Evolutionary conservation across 2,888 invertebrate species (phyloP).

Genomic region (Hedya salicella): DNA sequence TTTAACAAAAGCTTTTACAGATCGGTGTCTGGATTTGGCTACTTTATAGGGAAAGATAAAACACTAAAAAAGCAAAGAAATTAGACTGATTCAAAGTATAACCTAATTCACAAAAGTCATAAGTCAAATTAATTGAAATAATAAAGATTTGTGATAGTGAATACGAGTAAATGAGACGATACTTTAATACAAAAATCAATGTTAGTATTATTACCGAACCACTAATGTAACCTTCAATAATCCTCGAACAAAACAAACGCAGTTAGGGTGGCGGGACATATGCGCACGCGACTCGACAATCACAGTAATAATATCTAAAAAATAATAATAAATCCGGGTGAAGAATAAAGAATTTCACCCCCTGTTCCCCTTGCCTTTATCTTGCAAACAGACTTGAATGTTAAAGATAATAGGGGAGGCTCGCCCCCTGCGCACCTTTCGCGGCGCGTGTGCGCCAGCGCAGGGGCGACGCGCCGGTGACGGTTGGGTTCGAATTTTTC

Average conservation of each 20-base stretch:
- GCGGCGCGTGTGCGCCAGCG: constrained; percentile 64
- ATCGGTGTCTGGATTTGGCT: neutral
- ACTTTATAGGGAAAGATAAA: neutral
- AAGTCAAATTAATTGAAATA: too few species aligned
- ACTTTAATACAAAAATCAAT: constrained; percentile 13
- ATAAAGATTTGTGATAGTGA: too few species aligned
- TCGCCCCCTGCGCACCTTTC: constrained; percentile 79
- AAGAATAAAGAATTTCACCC: constrained; percentile 85
- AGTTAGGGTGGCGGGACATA: constrained; percentile 78
- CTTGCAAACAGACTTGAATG: constrained; percentile 84
- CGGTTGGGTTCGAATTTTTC: constrained; percentile 78
- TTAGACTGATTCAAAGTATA: too few species aligned
- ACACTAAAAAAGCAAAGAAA: too few species aligned
- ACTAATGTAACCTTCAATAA: constrained; percentile 76
- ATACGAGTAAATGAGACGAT: neutral
- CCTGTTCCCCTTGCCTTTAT: constrained; percentile 83
- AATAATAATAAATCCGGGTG: constrained; percentile 85
- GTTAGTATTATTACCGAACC: constrained; percentile 63
- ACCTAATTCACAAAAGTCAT: too few species aligned
- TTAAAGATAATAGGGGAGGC: constrained; percentile 82
- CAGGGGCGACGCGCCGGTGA: constrained; percentile 63
- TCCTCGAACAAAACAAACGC: constrained; percentile 73
- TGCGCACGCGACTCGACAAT: constrained; percentile 74
- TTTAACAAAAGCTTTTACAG: too few species aligned
- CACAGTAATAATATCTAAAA: constrained; percentile 85